Conservation (phyloP, 2,888 invertebrate genomes). For the Disparrhopalites patrizii region DNA sequence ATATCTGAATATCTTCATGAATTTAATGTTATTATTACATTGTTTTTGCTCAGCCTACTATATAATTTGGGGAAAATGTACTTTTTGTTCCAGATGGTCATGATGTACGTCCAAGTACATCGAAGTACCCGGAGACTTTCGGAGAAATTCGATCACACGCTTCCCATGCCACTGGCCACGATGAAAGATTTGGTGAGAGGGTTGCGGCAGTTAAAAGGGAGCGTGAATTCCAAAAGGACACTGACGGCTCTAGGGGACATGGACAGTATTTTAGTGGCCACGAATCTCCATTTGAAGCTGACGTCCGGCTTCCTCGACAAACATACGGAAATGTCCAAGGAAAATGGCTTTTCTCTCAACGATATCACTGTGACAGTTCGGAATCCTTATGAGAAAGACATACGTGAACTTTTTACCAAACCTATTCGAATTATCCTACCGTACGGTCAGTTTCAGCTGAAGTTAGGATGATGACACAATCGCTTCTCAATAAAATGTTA, state of each 20-base stretch:
- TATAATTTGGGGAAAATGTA: no score
- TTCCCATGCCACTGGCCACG: not conserved
- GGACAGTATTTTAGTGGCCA: not conserved
- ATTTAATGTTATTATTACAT: no score
- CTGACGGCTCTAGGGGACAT: not conserved
- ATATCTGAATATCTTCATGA: no score
- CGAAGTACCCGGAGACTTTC: not conserved
- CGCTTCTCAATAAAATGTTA: no score
- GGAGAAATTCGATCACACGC: constrained; percentile 3
- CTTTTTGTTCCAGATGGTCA: not conserved
- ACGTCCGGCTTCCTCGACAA: constrained; percentile 1
- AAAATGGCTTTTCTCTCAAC: not conserved
- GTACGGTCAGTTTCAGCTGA: constrained; percentile 3
- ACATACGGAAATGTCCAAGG: constrained; percentile 1
- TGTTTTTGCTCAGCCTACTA: no score
- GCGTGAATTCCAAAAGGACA: not conserved
- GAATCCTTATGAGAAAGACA: constrained; percentile 6
- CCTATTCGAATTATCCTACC: constrained; percentile 12
- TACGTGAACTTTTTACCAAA: constrained; percentile 9
- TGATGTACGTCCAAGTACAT: constrained; percentile 5
- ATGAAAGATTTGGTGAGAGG: not conserved
- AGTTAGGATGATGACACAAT: constrained; percentile 3
- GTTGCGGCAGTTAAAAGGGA: not conserved
- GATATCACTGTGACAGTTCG: not conserved
- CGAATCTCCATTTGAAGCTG: not conserved